Evolutionary conservation across 2,113 vertebrate genomes (phyloP).

Genomic region (Phylloscopus trochilus): DNA sequence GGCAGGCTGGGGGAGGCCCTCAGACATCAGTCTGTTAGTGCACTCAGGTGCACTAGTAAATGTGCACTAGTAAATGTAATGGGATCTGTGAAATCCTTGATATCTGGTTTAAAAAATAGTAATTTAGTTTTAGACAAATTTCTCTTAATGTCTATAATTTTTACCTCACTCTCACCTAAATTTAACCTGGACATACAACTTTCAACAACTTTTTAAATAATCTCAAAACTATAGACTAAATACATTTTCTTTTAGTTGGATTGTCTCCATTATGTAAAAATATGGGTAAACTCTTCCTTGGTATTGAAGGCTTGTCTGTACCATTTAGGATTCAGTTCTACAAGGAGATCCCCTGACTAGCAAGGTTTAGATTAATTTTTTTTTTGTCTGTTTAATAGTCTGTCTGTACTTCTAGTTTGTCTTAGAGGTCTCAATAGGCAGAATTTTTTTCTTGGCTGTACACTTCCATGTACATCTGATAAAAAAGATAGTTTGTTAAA

Average conservation of each 20-base stretch:
- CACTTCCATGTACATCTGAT: neutral
- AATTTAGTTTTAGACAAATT: neutral
- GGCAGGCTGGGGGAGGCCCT: accelerated
- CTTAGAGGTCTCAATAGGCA: neutral
- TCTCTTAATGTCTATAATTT: neutral
- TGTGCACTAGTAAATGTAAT: neutral
- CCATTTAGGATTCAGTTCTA: neutral
- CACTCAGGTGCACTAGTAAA: neutral
- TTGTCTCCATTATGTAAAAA: neutral
- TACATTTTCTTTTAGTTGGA: neutral
- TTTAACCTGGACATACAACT: neutral
- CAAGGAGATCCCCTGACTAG: neutral
- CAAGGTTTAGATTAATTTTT: neutral
- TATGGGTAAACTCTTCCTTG: neutral
- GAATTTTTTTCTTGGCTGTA: neutral
- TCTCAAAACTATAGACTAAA: neutral
- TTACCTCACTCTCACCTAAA: neutral
- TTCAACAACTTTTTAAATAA: neutral
- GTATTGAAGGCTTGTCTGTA: neutral
- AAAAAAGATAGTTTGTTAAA: neutral
- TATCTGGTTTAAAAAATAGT: neutral
- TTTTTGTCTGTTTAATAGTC: neutral
- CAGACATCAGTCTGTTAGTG: accelerated
- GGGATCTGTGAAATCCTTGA: neutral
- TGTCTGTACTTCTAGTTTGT: neutral